Conservation (phyloP, 2,888 invertebrate species). For the Aromia moschata region DNA sequence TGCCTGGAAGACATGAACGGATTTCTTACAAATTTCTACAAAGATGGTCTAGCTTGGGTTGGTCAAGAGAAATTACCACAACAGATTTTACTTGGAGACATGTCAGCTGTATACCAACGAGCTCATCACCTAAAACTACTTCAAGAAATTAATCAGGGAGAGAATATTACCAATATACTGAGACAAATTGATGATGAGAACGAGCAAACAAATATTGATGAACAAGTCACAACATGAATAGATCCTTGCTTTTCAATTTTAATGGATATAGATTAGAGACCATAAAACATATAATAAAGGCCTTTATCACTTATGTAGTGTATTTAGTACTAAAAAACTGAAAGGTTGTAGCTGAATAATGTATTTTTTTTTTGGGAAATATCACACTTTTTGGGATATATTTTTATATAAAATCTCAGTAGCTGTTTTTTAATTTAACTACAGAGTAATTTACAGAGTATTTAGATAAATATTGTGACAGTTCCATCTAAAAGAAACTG, state of each 20-base stretch:
- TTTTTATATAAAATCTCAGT: no score
- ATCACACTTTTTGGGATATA: no score
- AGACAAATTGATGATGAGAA: constrained; percentile 17
- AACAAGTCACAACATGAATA: neutral
- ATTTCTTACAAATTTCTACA: constrained; percentile 31
- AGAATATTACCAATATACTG: constrained; percentile 37
- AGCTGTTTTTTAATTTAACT: no score
- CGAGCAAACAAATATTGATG: neutral
- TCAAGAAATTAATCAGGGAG: constrained; percentile 41
- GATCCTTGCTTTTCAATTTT: neutral
- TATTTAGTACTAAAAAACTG: no score
- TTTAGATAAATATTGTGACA: no score
- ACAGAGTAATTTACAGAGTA: no score
- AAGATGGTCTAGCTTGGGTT: constrained; percentile 36
- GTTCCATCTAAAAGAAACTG: no score
- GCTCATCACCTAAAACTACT: constrained; percentile 35
- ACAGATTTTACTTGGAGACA: constrained; percentile 36
- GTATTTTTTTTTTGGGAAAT: no score
- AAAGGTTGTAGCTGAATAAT: no score
- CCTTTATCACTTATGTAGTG: no score
- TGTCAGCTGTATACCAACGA: constrained; percentile 28
- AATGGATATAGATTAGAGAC: no score
- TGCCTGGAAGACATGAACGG: constrained; percentile 35
- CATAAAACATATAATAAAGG: no score
- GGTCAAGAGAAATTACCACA: constrained; percentile 34